These are phyloP conservation scores for Brachylomia viminalis DNA, from an alignment of 2,888 invertebrate genomes.

Conservation along the genomic window DNA sequence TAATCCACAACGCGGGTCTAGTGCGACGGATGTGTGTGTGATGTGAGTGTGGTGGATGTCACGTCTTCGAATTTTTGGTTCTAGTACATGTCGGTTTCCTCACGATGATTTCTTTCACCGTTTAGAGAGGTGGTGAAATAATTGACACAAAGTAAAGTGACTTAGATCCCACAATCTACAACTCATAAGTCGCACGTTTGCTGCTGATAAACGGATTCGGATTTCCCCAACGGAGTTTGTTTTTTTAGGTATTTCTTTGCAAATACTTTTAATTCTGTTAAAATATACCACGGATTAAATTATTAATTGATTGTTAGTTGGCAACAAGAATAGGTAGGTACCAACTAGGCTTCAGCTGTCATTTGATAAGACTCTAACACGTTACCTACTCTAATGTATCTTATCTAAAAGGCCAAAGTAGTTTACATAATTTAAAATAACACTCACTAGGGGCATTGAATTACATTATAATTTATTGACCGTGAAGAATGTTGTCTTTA, in stretches of 20 bases:
- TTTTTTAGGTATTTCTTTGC: slow-evolving; percentile 10
- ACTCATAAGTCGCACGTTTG: neutral
- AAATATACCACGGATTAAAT: slow-evolving; percentile 12
- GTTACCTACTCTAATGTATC: slow-evolving; percentile 37
- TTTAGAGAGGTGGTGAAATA: neutral
- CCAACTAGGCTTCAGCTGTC: slow-evolving; percentile 39
- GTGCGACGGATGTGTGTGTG: no score
- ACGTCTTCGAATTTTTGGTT: neutral
- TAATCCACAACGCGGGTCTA: neutral
- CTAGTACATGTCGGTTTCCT: neutral
- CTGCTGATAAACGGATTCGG: slow-evolving; percentile 38
- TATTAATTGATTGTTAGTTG: neutral
- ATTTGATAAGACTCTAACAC: slow-evolving; percentile 58
- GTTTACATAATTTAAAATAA: slow-evolving; percentile 64
- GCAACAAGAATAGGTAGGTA: slow-evolving; percentile 15
- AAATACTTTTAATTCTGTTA: slow-evolving; percentile 16
- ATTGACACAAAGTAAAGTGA: neutral
- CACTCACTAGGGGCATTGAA: slow-evolving; percentile 45
- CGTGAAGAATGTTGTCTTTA: slow-evolving; percentile 34
- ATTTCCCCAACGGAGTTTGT: slow-evolving; percentile 36
- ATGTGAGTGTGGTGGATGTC: neutral
- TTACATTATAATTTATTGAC: slow-evolving; percentile 42
- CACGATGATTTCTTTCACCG: neutral
- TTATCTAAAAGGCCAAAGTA: slow-evolving; percentile 62
- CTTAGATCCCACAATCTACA: neutral